These are phyloP conservation scores for Arrhamphus sclerolepis DNA, from an alignment of 2,797 vertebrate species.

Conservation along the genomic window DNA sequence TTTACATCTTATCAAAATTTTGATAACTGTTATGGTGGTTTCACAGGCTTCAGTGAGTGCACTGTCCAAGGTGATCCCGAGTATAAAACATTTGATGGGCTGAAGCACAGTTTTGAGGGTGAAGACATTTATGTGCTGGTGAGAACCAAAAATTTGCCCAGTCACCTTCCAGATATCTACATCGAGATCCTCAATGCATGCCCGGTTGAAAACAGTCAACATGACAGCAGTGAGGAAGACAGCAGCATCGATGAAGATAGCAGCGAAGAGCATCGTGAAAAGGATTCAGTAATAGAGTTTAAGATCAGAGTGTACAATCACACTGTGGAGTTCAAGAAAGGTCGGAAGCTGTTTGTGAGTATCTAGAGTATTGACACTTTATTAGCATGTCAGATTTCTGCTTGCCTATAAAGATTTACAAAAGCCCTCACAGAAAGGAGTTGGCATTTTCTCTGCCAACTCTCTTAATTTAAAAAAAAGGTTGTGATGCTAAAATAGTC, in stretches of 20 bases:
- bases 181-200: constrained; percentile 74
- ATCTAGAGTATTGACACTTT: constrained; percentile 11
- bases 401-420: too few relatives aligned
- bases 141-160: constrained; percentile 70
- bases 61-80: constrained; percentile 74
- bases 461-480: too few relatives aligned
- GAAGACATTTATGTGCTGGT: constrained; percentile 79
- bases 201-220: constrained; percentile 1
- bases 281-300: constrained; percentile 64
- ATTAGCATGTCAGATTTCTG: too few relatives aligned
- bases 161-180: constrained; percentile 77
- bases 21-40: neutral
- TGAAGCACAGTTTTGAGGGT: constrained; percentile 82
- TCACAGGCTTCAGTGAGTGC: constrained; percentile 76
- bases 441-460: too few relatives aligned
- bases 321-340: constrained; percentile 78
- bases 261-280: constrained; percentile 30
- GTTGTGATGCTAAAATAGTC: too few relatives aligned
- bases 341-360: constrained; percentile 79
- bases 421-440: too few relatives aligned
- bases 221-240: constrained; percentile 50
- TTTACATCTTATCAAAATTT: neutral
- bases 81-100: constrained; percentile 83
- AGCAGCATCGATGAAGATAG: constrained; percentile 21
- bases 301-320: constrained; percentile 84